phyloP scores from a whole-genome alignment of 1,140 invertebrate genomes.

The Caenorhabditis remanei region DNA sequence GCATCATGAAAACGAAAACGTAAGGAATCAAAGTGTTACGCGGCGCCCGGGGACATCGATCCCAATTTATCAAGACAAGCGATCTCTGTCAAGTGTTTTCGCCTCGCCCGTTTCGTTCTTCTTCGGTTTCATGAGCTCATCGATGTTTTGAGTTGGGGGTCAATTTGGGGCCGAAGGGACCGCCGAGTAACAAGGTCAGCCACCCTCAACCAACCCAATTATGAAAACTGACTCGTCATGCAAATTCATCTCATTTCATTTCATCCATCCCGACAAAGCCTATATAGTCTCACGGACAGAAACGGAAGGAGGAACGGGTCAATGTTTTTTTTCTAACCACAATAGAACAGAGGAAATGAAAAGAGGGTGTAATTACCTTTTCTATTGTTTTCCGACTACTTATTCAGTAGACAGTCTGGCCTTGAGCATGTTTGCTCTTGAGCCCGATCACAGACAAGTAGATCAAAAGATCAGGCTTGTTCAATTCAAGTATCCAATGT shows the following conservation, averaged over 20 bases:
- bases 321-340: slow-evolving; percentile 1
- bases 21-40: neutral
- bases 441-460: slow-evolving; percentile 10
- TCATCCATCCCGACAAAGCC: neutral
- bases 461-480: slow-evolving; percentile 49
- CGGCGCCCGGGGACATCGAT: neutral
- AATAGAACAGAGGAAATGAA: neutral
- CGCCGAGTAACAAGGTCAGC: slow-evolving; percentile 46
- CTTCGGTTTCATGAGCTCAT: neutral
- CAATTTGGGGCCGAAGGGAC: slow-evolving; percentile 13
- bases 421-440: slow-evolving; percentile 5
- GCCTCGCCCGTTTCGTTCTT: neutral
- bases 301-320: neutral
- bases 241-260: neutral
- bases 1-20: neutral
- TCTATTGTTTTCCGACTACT: slow-evolving; percentile 15
- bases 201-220: slow-evolving; percentile 31
- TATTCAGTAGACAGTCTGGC: neutral
- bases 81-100: slow-evolving; percentile 45
- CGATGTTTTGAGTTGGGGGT: neutral
- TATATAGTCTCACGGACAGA: neutral
- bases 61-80: neutral
- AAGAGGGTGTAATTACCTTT: slow-evolving; percentile 5
- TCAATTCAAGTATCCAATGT: slow-evolving; percentile 49
- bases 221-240: slow-evolving; percentile 3